phyloP scores from a whole-genome alignment of 2,797 vertebrate genomes.

The Sternotherus odoratus region DNA sequence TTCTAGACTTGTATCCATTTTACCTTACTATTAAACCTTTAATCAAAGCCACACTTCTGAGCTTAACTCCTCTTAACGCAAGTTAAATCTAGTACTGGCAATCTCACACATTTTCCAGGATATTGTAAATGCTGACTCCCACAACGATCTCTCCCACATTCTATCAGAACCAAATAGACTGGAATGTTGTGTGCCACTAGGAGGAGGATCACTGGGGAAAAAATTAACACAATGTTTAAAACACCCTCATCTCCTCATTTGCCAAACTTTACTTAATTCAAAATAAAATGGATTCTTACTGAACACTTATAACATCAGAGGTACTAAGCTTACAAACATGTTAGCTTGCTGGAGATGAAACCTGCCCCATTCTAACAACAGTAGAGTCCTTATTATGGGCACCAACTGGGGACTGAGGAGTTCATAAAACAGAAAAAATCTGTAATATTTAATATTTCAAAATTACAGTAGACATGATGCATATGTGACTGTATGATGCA shows the following conservation, averaged over 20 bases:
- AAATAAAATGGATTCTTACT: neutral
- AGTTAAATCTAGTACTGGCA: neutral
- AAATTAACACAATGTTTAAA: neutral
- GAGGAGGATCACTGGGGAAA: neutral
- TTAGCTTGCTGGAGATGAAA: too few species aligned
- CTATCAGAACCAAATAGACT: neutral
- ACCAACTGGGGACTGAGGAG: too few species aligned
- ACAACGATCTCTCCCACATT: neutral
- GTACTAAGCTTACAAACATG: too few species aligned
- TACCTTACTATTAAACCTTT: neutral
- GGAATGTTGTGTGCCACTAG: neutral
- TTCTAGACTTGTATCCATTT: neutral
- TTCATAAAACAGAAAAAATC: too few species aligned
- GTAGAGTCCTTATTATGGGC: too few species aligned
- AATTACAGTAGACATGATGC: too few species aligned
- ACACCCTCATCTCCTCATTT: neutral
- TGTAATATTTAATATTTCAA: too few species aligned
- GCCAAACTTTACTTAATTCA: neutral
- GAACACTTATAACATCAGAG: too few species aligned
- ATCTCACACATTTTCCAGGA: neutral
- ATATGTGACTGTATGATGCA: too few species aligned
- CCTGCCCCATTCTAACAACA: too few species aligned
- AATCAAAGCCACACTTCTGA: neutral
- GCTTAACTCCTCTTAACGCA: neutral
- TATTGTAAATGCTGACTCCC: neutral